Evolutionary conservation across 2,888 invertebrate genomes (phyloP), one percentile per base, ranked within the genome.

Genomic region (Choristoneura rosaceana): DNA sequence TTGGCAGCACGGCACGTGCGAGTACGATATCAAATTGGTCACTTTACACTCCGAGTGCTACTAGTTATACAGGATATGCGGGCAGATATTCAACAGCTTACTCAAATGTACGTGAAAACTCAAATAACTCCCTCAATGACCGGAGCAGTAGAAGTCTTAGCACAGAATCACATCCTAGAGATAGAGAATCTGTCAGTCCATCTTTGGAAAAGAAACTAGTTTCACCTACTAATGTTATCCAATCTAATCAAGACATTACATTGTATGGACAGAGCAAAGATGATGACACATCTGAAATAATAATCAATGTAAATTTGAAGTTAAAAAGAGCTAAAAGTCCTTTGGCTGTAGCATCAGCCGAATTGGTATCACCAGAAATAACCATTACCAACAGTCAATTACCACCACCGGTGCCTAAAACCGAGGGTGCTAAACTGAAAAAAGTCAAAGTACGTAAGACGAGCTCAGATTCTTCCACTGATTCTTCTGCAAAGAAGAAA

Each of bases 1-100:
- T 95, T 87, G 92, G 89, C 25, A 90, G 89, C 75, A 93, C 95
- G 10, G 95, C 95, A n/a, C 95, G 96, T 79, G 90, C 96, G 2
- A 94, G 95, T 69, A 71, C 71, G 12, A 88, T 95, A 5, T 91
- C 95, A 5, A 95, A 96, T 71, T 96, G 96, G 96, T 95, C 96
- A 2, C 95, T 96, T 59, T 96, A 95, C 81, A 89, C 96, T 55
- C 91, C 93, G 69, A 89, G 79, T 75, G 80, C 83, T 76, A 90
- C 80, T 77, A 91, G 80, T 76, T 94, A 94, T 73, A 92, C 90
- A 14, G 90, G 93, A 15, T 93, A 93, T 74, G 93, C 94, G 12
- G 94, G 95, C 68, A 85, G 94, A 84, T 92, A 91, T 82, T 93
- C 93, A 17, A 92, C 92, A 38, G 91, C 93, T 77, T 92, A 92